A percentile compares a stretch with the other conserved stretches of the same genome.
Conservation (phyloP, 92 coral and sea anemone species). For the Paramuricea clavata region DNA sequence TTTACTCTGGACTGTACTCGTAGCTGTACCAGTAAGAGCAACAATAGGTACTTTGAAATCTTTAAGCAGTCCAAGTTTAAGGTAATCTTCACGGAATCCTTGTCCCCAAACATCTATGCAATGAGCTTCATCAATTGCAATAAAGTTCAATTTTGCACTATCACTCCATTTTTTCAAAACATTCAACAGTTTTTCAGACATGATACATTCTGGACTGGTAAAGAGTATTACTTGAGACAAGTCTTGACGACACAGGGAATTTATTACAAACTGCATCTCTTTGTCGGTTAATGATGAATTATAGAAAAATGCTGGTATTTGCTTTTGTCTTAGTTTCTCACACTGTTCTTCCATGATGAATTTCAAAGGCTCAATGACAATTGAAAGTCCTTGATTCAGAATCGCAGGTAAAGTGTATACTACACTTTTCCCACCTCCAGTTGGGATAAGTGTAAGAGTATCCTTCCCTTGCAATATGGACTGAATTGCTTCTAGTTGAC, state of each 20-base stretch:
- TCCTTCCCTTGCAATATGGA: background rate
- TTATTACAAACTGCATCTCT: slow-evolving; percentile 64
- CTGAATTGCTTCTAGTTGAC: background rate
- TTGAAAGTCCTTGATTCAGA: slow-evolving; percentile 37
- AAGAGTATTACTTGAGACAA: slow-evolving; percentile 50
- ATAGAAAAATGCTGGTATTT: slow-evolving; percentile 62
- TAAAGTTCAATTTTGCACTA: slow-evolving; percentile 30
- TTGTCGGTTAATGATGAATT: slow-evolving; percentile 58
- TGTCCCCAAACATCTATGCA: slow-evolving; percentile 55
- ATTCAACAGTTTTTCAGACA: slow-evolving; percentile 32
- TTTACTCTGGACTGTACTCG: no score
- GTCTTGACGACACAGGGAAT: slow-evolving; percentile 37
- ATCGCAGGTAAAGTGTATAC: background rate
- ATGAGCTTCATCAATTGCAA: slow-evolving; percentile 59
- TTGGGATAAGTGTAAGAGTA: background rate
- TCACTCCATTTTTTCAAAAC: slow-evolving; percentile 53
- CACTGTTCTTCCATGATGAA: slow-evolving; percentile 65
- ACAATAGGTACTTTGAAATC: no score
- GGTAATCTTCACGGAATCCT: slow-evolving; percentile 43
- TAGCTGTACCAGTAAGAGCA: no score
- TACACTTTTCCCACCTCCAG: slow-evolving; percentile 12
- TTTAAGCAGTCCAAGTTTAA: slow-evolving; percentile 33
- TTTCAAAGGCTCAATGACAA: no score
- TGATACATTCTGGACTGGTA: slow-evolving; percentile 61
- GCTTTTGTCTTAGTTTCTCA: slow-evolving; percentile 46